Conservation (phyloP, 1,140 invertebrate species). For the Pseudomyrmex cubaensis region DNA sequence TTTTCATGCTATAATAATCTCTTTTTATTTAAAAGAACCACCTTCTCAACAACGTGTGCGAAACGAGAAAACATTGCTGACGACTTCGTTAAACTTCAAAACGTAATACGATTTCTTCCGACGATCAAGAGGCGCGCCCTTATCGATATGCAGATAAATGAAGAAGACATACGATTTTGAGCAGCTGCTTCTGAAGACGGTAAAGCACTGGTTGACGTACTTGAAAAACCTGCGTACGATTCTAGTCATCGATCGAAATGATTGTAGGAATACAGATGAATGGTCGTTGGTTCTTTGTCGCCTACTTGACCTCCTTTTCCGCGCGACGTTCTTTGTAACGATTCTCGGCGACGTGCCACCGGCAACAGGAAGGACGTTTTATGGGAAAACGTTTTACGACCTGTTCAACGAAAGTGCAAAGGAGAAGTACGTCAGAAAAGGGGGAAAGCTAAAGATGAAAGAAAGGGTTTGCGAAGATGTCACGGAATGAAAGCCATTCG, state of each 20-base stretch:
- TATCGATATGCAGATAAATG: slow-evolving; percentile 22
- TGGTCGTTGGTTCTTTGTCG: slow-evolving; percentile 27
- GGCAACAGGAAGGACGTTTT: slow-evolving; percentile 56
- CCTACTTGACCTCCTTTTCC: slow-evolving; percentile 39
- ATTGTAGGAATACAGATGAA: slow-evolving; percentile 45
- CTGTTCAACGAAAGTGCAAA: slow-evolving; percentile 41
- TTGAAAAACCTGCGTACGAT: slow-evolving; percentile 1
- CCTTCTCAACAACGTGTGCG: no score
- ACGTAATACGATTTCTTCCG: not conserved
- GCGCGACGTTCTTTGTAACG: slow-evolving; percentile 14
- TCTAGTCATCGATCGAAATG: slow-evolving; percentile 48
- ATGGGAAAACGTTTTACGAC: slow-evolving; percentile 60
- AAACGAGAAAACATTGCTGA: no score
- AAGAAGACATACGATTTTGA: not conserved
- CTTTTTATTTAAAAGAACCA: no score
- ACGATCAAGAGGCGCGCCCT: not conserved
- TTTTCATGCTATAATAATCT: no score
- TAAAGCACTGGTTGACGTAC: not conserved
- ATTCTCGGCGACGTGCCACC: slow-evolving; percentile 55
- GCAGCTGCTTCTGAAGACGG: not conserved
- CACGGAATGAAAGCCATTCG: slow-evolving; percentile 51
- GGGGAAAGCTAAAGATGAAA: slow-evolving; percentile 42
- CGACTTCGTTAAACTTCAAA: no score
- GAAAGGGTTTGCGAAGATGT: slow-evolving; percentile 47
- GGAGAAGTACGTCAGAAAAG: not conserved